Conservation (phyloP, 1,140 invertebrate genomes). For the Agraylea sexmaculata region DNA sequence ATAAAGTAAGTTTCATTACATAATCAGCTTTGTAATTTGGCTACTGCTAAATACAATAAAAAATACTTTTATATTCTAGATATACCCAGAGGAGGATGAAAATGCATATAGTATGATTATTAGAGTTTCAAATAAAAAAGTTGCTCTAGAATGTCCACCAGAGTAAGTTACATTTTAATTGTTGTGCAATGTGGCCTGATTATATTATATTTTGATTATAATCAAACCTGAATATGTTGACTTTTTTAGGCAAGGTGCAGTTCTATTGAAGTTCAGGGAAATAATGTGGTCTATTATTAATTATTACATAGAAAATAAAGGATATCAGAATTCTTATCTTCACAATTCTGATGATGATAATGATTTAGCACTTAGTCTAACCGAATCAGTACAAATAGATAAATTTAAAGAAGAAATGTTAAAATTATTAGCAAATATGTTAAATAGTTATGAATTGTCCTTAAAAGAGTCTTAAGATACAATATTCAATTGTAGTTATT, state of each 20-base stretch:
- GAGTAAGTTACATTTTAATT: conserved; percentile 26
- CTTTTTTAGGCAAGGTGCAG: conserved; percentile 32
- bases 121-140: conserved; percentile 17
- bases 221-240: conserved; percentile 8
- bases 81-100: conserved; percentile 6
- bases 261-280: conserved; percentile 34
- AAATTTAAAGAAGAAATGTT: conserved; percentile 10
- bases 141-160: conserved; percentile 24
- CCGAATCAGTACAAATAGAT: conserved; percentile 1
- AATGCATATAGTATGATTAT: background rate
- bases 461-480: too few relatives aligned
- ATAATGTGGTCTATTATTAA: conserved; percentile 40
- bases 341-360: background rate
- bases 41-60: background rate
- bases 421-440: conserved; percentile 6
- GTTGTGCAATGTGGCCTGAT: background rate
- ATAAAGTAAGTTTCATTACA: conserved; percentile 23
- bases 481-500: too few relatives aligned
- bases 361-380: background rate
- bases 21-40: conserved; percentile 18
- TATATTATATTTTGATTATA: conserved; percentile 2
- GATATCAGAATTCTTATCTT: conserved; percentile 3
- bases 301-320: conserved; percentile 39
- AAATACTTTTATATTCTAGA: conserved; percentile 1
- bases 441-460: conserved; percentile 12